A percentile compares a stretch with the other conserved stretches of the same genome.
These are phyloP conservation scores for Neogale vison DNA, from an alignment of 2,113 vertebrate species.

Conservation along the genomic window DNA sequence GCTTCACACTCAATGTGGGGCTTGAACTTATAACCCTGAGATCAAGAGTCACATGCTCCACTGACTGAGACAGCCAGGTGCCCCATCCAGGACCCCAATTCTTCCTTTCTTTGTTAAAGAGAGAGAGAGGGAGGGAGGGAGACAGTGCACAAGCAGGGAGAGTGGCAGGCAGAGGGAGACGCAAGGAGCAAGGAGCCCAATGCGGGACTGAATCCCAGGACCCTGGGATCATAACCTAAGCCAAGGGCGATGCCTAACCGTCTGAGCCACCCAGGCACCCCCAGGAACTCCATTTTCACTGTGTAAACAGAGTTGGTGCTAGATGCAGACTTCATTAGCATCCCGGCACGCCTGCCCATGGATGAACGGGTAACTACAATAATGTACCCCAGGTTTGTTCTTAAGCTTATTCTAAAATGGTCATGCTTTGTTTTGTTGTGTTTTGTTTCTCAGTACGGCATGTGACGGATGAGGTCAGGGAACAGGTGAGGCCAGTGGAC, in stretches of 20 bases:
- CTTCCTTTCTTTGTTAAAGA: neutral
- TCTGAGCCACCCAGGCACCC: accelerated
- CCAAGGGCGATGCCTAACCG: too few relatives aligned
- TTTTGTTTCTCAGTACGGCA: neutral
- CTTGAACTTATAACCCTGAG: neutral
- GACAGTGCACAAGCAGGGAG: too few relatives aligned
- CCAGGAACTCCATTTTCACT: neutral
- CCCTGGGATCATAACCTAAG: too few relatives aligned
- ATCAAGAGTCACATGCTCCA: neutral
- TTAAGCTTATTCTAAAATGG: neutral
- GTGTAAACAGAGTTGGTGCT: neutral
- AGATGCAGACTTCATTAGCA: neutral
- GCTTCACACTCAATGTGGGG: neutral
- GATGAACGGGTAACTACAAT: accelerated
- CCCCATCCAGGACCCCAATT: neutral
- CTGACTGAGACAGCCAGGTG: neutral
- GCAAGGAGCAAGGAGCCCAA: too few relatives aligned
- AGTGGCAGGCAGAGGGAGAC: too few relatives aligned
- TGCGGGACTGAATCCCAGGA: too few relatives aligned
- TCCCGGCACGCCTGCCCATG: neutral
- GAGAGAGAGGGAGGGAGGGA: too few relatives aligned
- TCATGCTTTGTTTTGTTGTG: neutral
- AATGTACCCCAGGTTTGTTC: neutral
- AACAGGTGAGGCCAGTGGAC: neutral
- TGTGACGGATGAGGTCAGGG: neutral